Evolutionary conservation across 2,888 invertebrate species (phyloP).

Genomic region (Eledona agricola): DNA sequence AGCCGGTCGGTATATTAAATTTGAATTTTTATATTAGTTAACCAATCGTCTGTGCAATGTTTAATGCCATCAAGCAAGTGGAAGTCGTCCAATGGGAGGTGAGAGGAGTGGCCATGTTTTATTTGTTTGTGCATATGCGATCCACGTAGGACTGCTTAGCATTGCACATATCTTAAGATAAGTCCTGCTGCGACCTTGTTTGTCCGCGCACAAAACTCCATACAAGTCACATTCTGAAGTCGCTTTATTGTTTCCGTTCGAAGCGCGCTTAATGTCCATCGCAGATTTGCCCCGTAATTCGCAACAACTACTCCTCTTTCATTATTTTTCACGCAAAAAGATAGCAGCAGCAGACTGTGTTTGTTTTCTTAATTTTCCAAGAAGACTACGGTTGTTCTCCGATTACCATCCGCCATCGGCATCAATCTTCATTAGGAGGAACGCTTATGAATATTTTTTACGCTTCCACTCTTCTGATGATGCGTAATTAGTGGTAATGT

Average conservation of each 20-base stretch:
- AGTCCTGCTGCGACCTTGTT: slow-evolving; percentile 48
- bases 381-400: slow-evolving; percentile 23
- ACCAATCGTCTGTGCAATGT: slow-evolving; percentile 62
- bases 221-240: slow-evolving; percentile 40
- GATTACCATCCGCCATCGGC: slow-evolving; percentile 15
- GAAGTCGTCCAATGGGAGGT: slow-evolving; percentile 55
- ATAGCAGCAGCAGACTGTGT: slow-evolving; percentile 8
- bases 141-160: slow-evolving; percentile 55
- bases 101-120: slow-evolving; percentile 58
- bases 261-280: slow-evolving; percentile 25
- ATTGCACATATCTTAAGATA: slow-evolving; percentile 54
- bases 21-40: slow-evolving; percentile 63
- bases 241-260: slow-evolving; percentile 40
- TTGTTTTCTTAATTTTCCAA: slow-evolving; percentile 23
- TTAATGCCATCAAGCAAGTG: slow-evolving; percentile 58
- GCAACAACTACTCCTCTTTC: no score
- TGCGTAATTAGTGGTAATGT: slow-evolving; percentile 49
- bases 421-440: slow-evolving; percentile 33
- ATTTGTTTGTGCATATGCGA: slow-evolving; percentile 61
- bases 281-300: slow-evolving; percentile 28
- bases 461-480: slow-evolving; percentile 48
- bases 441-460: slow-evolving; percentile 46
- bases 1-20: slow-evolving; percentile 58
- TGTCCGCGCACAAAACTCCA: slow-evolving; percentile 45
- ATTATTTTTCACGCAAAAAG: no score